These are phyloP conservation scores for Planococcus citri DNA, from an alignment of 1,140 invertebrate genomes.

Conservation along the genomic window DNA sequence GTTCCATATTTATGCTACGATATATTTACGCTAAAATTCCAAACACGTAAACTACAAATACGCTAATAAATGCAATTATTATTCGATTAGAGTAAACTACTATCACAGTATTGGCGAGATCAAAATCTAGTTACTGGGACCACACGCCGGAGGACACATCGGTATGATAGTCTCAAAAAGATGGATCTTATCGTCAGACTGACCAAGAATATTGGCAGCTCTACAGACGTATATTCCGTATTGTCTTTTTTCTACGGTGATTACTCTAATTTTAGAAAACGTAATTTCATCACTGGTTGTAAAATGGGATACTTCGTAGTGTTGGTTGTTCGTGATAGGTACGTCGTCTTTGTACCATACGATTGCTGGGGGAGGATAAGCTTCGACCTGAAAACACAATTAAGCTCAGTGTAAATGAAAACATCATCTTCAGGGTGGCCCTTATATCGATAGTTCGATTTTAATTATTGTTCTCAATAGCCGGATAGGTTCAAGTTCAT, in stretches of 20 bases:
- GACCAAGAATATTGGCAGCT: conserved; percentile 74
- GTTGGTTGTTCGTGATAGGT: conserved; percentile 72
- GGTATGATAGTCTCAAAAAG: conserved; percentile 80
- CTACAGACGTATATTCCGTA: conserved; percentile 76
- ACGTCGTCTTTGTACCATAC: conserved; percentile 73
- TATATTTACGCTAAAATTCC: no score
- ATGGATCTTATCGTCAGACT: conserved; percentile 58
- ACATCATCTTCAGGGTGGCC: no score
- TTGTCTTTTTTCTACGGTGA: conserved; percentile 81
- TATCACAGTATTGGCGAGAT: no score
- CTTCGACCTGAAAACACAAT: conserved; percentile 46
- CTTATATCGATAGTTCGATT: no score
- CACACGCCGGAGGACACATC: conserved; percentile 84
- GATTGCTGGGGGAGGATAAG: conserved; percentile 82
- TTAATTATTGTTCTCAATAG: no score
- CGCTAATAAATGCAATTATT: no score
- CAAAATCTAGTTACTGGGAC: no score
- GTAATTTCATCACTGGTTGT: conserved; percentile 80
- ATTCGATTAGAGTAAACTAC: no score
- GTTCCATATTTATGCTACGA: no score
- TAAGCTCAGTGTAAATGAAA: no score
- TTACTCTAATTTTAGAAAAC: conserved; percentile 72
- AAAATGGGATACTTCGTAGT: conserved; percentile 79
- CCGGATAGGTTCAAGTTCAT: no score
- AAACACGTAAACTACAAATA: no score